Evolutionary conservation across 2,888 invertebrate genomes (phyloP).

Genomic region (Cotesia congregata): DNA sequence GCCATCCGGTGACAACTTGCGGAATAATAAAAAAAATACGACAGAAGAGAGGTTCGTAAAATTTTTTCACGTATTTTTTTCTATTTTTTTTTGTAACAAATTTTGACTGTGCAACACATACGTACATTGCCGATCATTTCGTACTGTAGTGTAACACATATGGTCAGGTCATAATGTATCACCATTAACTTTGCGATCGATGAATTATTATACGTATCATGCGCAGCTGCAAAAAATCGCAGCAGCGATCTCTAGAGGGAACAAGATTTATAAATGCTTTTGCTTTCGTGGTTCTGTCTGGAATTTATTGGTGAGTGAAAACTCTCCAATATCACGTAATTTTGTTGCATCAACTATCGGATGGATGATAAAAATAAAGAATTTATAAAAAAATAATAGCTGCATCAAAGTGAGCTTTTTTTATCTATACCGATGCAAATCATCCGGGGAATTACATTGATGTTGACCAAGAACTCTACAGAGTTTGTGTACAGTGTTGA

Average conservation of each 20-base stretch:
- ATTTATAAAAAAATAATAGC: conserved; percentile 3
- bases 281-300: conserved; percentile 18
- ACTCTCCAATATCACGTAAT: conserved; percentile 17
- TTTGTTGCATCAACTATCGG: conserved; percentile 7
- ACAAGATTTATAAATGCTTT: conserved; percentile 28
- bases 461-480: conserved; percentile 21
- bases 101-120: not conserved
- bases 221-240: conserved; percentile 44
- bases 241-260: conserved; percentile 15
- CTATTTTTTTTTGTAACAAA: conserved; percentile 9
- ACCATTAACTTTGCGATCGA: conserved; percentile 53
- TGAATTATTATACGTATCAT: conserved; percentile 51
- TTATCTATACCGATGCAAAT: conserved; percentile 19
- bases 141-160: conserved; percentile 36
- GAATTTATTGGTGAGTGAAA: conserved; percentile 20
- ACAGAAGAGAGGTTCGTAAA: not conserved
- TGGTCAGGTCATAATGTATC: conserved; percentile 51
- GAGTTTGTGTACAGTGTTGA: not conserved
- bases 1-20: not conserved
- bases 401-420: conserved; percentile 24
- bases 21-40: not conserved
- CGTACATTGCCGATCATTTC: conserved; percentile 22
- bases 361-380: conserved; percentile 17
- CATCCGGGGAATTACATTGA: conserved; percentile 16
- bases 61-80: not conserved